A percentile compares a stretch with the other conserved stretches of the same genome.
phyloP scores from a whole-genome alignment of 2,797 vertebrate genomes.

The Lagorchestes hirsutus region DNA sequence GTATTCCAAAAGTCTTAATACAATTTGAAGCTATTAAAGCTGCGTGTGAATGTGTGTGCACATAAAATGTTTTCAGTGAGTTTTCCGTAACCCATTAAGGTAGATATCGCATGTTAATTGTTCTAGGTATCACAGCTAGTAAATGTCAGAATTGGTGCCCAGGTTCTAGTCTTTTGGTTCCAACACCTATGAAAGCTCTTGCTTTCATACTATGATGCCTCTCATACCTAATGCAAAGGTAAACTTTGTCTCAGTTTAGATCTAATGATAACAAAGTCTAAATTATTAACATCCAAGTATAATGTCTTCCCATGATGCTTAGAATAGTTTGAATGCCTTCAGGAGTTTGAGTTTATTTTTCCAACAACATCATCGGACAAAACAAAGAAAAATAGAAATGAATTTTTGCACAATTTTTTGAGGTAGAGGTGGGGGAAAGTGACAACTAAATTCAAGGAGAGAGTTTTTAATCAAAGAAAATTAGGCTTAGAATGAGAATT shows the following conservation, averaged over 20 bases:
- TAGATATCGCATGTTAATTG: background rate
- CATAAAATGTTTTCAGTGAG: background rate
- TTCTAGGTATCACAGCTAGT: background rate
- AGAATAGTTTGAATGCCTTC: slow-evolving; percentile 2
- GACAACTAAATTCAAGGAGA: background rate
- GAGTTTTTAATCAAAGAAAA: background rate
- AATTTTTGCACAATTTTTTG: background rate
- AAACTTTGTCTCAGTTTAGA: background rate
- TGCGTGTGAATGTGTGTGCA: background rate
- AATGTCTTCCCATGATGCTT: background rate
- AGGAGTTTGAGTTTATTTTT: background rate
- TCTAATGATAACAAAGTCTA: slow-evolving; percentile 34
- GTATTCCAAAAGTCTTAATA: background rate
- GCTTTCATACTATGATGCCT: background rate
- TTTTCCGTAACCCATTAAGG: background rate
- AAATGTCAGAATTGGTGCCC: background rate
- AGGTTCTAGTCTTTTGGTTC: background rate
- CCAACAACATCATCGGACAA: background rate
- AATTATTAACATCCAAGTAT: slow-evolving; percentile 5
- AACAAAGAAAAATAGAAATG: background rate
- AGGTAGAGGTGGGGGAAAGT: background rate
- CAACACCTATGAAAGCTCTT: background rate
- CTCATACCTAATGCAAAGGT: slow-evolving; percentile 14
- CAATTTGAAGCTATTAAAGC: background rate
- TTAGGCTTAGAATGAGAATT: background rate